These are phyloP conservation scores for Acyrthosiphon pisum DNA, from an alignment of 1,140 invertebrate species.

Conservation along the genomic window DNA sequence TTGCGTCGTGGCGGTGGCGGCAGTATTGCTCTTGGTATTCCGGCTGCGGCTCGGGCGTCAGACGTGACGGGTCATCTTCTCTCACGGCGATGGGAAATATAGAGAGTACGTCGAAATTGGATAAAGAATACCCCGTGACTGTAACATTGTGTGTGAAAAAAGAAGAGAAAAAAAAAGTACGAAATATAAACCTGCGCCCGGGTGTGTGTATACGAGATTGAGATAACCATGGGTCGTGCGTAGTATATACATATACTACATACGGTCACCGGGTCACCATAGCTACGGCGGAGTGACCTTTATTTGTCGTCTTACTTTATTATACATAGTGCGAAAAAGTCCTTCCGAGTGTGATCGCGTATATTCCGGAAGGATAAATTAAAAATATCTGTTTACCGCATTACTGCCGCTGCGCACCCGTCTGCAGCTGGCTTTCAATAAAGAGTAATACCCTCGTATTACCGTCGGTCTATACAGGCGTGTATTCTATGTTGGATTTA, in stretches of 20 bases:
- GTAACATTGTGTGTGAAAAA: conserved; percentile 32
- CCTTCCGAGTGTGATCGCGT: background rate
- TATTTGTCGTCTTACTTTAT: background rate
- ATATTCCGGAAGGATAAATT: background rate
- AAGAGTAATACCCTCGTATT: background rate
- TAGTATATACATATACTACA: background rate
- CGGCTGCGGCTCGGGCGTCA: conserved; percentile 40
- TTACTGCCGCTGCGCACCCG: background rate
- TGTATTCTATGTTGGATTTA: background rate
- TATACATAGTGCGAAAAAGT: background rate
- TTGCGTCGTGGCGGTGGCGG: background rate
- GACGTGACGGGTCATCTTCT: conserved; percentile 52
- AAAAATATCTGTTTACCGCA: background rate
- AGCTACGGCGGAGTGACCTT: conserved; percentile 6
- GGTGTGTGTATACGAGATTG: background rate
- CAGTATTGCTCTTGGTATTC: conserved; percentile 28
- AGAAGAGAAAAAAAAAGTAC: background rate
- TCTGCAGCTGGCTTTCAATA: background rate
- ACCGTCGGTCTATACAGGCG: too few relatives aligned
- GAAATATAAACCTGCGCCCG: background rate
- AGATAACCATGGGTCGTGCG: background rate
- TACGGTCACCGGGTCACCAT: conserved; percentile 13
- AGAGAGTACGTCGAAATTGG: conserved; percentile 48
- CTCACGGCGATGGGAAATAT: conserved; percentile 17
- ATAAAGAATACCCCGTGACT: conserved; percentile 50